Evolutionary conservation across 2,113 vertebrate species (phyloP).

Genomic region (Fulica atra): DNA sequence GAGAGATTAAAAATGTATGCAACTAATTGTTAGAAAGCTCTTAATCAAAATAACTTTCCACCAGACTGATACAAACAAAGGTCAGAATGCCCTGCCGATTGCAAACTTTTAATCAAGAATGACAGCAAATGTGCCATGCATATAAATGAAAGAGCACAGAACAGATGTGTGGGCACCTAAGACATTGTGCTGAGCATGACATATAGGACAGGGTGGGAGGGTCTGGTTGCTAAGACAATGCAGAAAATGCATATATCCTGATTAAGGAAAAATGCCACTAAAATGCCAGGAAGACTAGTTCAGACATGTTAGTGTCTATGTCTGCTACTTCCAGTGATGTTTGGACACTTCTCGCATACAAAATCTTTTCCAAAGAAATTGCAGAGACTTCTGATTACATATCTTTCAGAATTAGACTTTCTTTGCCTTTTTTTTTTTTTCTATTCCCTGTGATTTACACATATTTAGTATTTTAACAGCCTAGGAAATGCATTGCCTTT

Average conservation of each 20-base stretch:
- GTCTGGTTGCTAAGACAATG: neutral
- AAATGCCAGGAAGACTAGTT: neutral
- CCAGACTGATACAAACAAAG: slow-evolving; percentile 44
- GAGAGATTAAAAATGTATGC: slow-evolving; percentile 24
- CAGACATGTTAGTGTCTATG: neutral
- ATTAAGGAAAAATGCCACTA: neutral
- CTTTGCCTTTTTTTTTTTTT: neutral
- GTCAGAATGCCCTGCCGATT: slow-evolving; percentile 19
- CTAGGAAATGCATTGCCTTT: neutral
- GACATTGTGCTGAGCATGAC: neutral
- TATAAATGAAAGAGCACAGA: slow-evolving; percentile 2
- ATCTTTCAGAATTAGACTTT: neutral
- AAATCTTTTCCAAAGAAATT: neutral
- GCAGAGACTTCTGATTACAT: neutral
- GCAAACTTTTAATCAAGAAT: slow-evolving; percentile 24
- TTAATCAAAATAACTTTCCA: slow-evolving; percentile 50
- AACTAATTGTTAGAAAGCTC: slow-evolving; percentile 46
- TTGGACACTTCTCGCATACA: neutral
- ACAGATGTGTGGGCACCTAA: slow-evolving; percentile 18
- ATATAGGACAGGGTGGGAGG: neutral
- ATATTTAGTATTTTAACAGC: neutral
- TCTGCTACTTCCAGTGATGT: neutral
- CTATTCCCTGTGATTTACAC: neutral
- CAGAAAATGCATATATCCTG: neutral
- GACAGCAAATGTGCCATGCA: neutral